phyloP scores from a whole-genome alignment of 2,113 vertebrate genomes.

The Tamias sibiricus region DNA sequence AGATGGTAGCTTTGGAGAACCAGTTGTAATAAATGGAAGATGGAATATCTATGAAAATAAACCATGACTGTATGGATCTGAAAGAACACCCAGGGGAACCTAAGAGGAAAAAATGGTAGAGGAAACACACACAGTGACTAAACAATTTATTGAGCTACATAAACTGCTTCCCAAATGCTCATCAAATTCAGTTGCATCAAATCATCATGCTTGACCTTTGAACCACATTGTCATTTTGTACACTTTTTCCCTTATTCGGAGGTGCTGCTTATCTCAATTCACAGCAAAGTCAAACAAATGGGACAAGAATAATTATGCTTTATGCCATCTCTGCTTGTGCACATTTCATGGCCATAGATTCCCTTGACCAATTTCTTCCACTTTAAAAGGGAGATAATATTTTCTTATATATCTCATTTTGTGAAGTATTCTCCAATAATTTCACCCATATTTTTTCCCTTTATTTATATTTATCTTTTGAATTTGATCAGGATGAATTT shows the following conservation, averaged over 20 bases:
- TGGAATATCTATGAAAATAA: not conserved
- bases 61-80: not conserved
- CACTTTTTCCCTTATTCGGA: not conserved
- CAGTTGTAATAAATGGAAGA: slow-evolving; percentile 25
- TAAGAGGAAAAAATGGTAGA: not conserved
- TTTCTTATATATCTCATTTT: not conserved
- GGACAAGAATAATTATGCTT: not conserved
- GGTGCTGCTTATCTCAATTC: not conserved
- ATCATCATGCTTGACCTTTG: not conserved
- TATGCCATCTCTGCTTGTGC: not conserved
- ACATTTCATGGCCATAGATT: not conserved
- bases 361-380: not conserved
- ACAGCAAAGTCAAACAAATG: not conserved
- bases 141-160: not conserved
- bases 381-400: not conserved
- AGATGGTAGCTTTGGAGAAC: not conserved
- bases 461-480: not conserved
- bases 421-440: not conserved
- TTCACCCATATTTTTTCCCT: not conserved
- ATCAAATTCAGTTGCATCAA: not conserved
- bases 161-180: not conserved
- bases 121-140: not conserved
- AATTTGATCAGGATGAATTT: not conserved
- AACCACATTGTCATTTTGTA: not conserved
- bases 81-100: not conserved